Evolutionary conservation across 2,113 vertebrate species (phyloP), one percentile per base, ranked within the genome.

Genomic region (Osmerus eperlanus): DNA sequence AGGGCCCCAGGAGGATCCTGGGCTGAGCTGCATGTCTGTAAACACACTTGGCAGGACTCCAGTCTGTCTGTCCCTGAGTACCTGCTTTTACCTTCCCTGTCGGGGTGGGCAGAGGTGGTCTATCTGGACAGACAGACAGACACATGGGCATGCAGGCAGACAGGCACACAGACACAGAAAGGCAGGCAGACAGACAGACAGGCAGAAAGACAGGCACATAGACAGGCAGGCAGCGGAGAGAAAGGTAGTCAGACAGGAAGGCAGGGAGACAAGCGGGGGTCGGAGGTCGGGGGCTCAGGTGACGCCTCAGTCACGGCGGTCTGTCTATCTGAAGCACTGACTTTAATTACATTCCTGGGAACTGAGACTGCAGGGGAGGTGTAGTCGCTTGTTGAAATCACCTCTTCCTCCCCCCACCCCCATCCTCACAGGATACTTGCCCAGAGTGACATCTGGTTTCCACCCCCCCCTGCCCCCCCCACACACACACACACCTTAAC

Each of bases 321-420:
- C 55, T 56, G 15, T 16, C 62, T 41, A 77, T 72, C 71, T 76
- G 77, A 68, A 83, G 80, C 71, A 75, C 68, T 63, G 72, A 70
- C 68, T 87, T 87, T 85, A 85, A 88, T 86, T 85, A 77, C 85
- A 88, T 89, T 89, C 84, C 83, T 87, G 79, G 76, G 65, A 85
- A 84, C 85, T 81, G 74, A 74, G 70, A 62, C 74, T 67, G 69
- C 66, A 70, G 66, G 32, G 18, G 58, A n/a, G 8, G 23, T 71
- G 77, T 60, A 72, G 68, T 73, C 78, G 77, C 85, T 81, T 80
- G 83, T 87, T 89, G 83, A 86, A 83, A 83, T 88, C 73, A 85
- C 83, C 74, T 77, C 82, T 78, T 64, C 62, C 81, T 81, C 78
- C 82, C 74, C 19, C 65, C 58, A 2, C 41, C 9, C 41, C 41